Base-by-base conservation (phyloP, 2,888 invertebrate species). In the Alsophila aescularia region DNA sequence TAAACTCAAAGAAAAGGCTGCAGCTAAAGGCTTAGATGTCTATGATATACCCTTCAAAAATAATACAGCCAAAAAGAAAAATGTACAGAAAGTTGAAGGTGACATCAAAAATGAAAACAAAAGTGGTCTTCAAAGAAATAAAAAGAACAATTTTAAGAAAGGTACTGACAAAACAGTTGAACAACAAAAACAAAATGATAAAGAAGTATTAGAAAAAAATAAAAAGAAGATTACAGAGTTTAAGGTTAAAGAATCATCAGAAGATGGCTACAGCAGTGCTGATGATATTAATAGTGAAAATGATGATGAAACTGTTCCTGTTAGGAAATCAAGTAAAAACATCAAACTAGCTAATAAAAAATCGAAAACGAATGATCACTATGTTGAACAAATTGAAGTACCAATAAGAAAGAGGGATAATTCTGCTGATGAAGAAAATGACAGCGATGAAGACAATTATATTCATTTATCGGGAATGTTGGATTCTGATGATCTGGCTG, bases 1-100 rank as follows among this genome's bases (percentile, higher is more conserved):
- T 67, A 93, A 95, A 71, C 75, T 95, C 0, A 94, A 95, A 73
- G 87, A 88, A 72, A 87, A 81, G 78, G 88, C 81, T 49, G 81
- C 65, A 18, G 66, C 64, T 36, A 84, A 81, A 70, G 88, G 81
- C 41, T 60, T 84, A 9, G 82, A 91, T 63, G 82, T 85, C 0
- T 90, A 91, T 51, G 85, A 90, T 3, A 78, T 88, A 59, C 83
- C 84, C 7, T 89, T 84, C 62, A 86, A 85, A 65, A 89, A 90
- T 59, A 64, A 72, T 13, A 73, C 86, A 15, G 61, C 55, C 1
- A 86, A 86, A 64, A 85, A 80, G 61, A 78, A 79, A 58, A 65
- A 62, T 35, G 47, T 52, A 52, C 42, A 59, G 2, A 24, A 55
- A 12, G 52, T 65, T 55, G 15, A 45, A 3, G 8, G 21, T n/a